A percentile compares a stretch with the other conserved stretches of the same genome.
These are phyloP conservation scores for Zootoca vivipara DNA, from an alignment of 2,113 vertebrate species.

Conservation along the genomic window DNA sequence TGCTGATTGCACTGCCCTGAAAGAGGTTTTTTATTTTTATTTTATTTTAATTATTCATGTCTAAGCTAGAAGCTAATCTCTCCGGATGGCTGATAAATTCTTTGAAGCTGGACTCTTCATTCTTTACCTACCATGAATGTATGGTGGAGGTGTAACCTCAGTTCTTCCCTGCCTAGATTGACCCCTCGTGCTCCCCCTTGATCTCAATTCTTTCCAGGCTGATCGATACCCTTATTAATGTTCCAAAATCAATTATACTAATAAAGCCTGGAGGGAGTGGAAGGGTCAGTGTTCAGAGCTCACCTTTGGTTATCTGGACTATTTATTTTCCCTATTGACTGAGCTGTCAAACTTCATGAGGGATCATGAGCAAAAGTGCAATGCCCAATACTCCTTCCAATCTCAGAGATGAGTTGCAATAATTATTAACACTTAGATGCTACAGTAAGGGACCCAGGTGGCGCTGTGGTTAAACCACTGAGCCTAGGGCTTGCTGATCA, in stretches of 20 bases:
- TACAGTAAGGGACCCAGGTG: too few species aligned
- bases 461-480: too few species aligned
- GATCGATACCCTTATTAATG: slow-evolving; percentile 91
- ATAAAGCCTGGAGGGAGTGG: slow-evolving; percentile 79
- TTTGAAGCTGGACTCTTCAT: background rate
- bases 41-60: slow-evolving; percentile 30
- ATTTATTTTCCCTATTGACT: slow-evolving; percentile 69
- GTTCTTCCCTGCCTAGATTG: slow-evolving; percentile 29
- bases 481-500: too few species aligned
- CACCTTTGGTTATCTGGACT: slow-evolving; percentile 61
- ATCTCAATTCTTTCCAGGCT: slow-evolving; percentile 75
- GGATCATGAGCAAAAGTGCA: slow-evolving; percentile 61
- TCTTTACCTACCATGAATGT: background rate
- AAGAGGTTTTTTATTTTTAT: background rate
- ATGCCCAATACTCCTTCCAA: slow-evolving; percentile 60
- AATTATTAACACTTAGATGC: slow-evolving; percentile 49
- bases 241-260: slow-evolving; percentile 88
- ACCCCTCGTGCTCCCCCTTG: slow-evolving; percentile 51
- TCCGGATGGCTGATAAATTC: background rate
- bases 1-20: slow-evolving; percentile 21
- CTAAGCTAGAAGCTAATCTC: slow-evolving; percentile 37
- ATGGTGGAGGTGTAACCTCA: slow-evolving; percentile 47
- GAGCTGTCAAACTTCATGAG: slow-evolving; percentile 70
- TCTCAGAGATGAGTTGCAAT: slow-evolving; percentile 58
- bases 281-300: slow-evolving; percentile 61